Evolutionary conservation across 2,113 vertebrate genomes (phyloP), one percentile per base, ranked within the genome.

Genomic region (Turnix velox): DNA sequence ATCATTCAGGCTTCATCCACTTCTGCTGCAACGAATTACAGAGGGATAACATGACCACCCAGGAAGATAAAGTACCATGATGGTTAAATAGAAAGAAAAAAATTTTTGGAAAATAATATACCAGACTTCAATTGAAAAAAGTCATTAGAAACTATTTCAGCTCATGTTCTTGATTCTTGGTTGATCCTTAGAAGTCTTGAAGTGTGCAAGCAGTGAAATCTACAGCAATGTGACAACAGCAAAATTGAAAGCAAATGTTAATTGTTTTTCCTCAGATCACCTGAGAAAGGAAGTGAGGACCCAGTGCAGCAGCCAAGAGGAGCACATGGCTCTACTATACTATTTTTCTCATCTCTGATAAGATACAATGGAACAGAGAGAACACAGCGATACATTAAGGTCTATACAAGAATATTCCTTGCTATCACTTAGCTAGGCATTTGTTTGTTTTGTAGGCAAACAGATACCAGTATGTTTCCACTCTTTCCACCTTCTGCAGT

Each of bases 141-240:
- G 61, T 81, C 45, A 84, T 86, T 90, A 87, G 76, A 87, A 95
- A 58, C 45, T 90, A 48, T 93, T 81, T 79, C 67, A 94, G 76
- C 54, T 58, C 19, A 61, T 52, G 27, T 90, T 89, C 62, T 61
- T 87, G 42, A 79, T 68, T 90, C 62, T 43, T 66, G 35, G 42
- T 69, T 90, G 65, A 84, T 67, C 58, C 49, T 65, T 75, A 62
- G 37, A 95, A 90, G 52, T 90, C 15, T 37, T 51, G 12, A 93
- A 82, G 48, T 49, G 25, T 25, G n/a, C 84, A 58, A 89, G 43
- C 48, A 54, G 78, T 71, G 51, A 94, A 67, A 46, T 83, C 87
- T 74, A 43, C 17, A 87, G 55, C 63, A 72, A 68, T 30, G 42
- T 84, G 61, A 73, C 76, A 94, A 73, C 23, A 77, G 55, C n/a